Evolutionary conservation across 2,113 vertebrate species (phyloP).

Genomic region (Rhipidura dahli): DNA sequence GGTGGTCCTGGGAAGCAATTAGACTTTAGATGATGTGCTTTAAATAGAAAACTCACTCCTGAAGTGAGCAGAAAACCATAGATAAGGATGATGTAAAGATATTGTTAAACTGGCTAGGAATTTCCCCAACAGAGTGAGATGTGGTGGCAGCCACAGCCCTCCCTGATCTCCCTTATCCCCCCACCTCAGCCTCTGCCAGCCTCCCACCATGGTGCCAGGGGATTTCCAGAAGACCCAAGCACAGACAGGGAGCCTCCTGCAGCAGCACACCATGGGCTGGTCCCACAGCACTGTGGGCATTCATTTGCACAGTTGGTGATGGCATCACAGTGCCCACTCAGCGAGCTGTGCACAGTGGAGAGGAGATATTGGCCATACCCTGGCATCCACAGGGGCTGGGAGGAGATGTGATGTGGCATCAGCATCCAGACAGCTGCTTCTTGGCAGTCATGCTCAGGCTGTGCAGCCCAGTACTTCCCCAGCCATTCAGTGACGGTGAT

Average conservation of each 20-base stretch:
- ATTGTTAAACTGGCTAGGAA: slow-evolving; percentile 2
- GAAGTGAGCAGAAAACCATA: slow-evolving; percentile 21
- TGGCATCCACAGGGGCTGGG: neutral
- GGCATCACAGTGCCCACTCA: neutral
- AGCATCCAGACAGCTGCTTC: neutral
- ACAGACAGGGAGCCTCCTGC: accelerated
- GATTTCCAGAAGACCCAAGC: slow-evolving; percentile 4
- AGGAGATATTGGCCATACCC: accelerated
- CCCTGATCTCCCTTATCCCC: neutral
- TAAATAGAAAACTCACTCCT: neutral
- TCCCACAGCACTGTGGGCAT: accelerated
- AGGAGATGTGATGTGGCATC: neutral
- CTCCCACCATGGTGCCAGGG: neutral
- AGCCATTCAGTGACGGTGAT: neutral
- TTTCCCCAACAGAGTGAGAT: neutral
- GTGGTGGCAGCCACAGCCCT: neutral
- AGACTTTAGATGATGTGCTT: neutral
- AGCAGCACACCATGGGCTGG: neutral
- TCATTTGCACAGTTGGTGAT: neutral
- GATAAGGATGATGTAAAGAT: neutral
- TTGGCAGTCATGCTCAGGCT: neutral
- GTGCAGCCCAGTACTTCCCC: neutral
- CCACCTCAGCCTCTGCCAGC: neutral
- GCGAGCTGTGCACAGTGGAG: accelerated
- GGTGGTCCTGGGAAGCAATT: neutral